A percentile compares a stretch with the other conserved stretches of the same genome.
Evolutionary conservation across 2,797 vertebrate species (phyloP).

Genomic region (Margarornis squamiger): DNA sequence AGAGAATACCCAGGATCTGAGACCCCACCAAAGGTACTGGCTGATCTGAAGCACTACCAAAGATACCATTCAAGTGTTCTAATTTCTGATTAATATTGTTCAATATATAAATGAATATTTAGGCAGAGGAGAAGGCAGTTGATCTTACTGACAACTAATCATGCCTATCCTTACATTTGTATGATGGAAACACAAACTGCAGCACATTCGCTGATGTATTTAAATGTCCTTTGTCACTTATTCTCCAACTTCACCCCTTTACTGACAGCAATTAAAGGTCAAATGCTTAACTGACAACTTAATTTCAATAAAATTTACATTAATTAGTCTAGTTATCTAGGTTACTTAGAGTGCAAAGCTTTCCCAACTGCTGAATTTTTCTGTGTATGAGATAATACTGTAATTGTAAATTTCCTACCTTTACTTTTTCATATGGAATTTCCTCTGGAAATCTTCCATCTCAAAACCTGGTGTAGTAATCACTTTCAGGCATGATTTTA

Average conservation of each 20-base stretch:
- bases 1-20: conserved; percentile 98
- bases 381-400: not conserved
- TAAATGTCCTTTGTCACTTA: not conserved
- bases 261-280: conserved; percentile 31
- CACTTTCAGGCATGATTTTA: not conserved
- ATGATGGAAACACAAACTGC: not conserved
- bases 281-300: conserved; percentile 44
- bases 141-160: not conserved
- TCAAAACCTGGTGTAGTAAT: not conserved
- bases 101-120: not conserved
- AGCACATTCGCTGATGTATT: not conserved
- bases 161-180: not conserved
- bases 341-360: not conserved
- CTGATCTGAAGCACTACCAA: not conserved
- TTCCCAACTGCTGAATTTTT: not conserved
- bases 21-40: conserved; percentile 90
- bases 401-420: not conserved
- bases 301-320: conserved; percentile 20
- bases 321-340: conserved; percentile 6
- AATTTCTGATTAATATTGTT: not conserved
- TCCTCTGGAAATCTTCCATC: not conserved
- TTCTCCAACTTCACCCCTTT: not conserved
- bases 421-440: not conserved
- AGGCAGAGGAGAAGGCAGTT: not conserved
- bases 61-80: not conserved